Evolutionary conservation across 2,888 invertebrate genomes (phyloP), one percentile per base, ranked within the genome.

Genomic region (Chrysotoxum bicinctum): DNA sequence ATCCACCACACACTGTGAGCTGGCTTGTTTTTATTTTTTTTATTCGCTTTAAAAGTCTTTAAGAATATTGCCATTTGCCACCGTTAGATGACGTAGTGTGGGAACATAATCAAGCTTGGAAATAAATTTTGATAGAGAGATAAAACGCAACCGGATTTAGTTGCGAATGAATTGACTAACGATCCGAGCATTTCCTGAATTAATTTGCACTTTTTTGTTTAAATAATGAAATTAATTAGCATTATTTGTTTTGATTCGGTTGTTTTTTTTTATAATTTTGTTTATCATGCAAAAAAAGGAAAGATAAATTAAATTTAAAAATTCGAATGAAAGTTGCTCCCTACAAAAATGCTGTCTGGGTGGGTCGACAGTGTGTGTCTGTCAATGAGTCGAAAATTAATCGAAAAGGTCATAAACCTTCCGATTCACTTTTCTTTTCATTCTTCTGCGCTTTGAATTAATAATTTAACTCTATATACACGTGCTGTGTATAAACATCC

Each of bases 401-500:
- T 74, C 21, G 35, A 45, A 48, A 66, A 66, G 66, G 64, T 66
- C 75, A 66, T 66, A 75, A 30, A 66, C 66, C 75, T 52, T 45
- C 7, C 14, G 26, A n/a, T 45, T 10, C 37, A 37, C 14, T 50
- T 26, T 37, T 19, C n/a, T 32, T 0, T 16, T 14, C 23, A n/a
- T n/a, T n/a, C 2, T 43, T 54, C 12, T 45, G 45, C 58, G 70
- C 19, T 32, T 75, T 23, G 52, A 66, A 66, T 66, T 66, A 35
- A 23, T 45, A 75, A 75, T 56, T 48, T 48, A 66, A 66, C 45
- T 64, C 64, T 8, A 10, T n/a, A 74, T 45, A 40, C 64, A 74
- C 74, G 74, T 52, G 66, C 74, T 66, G 16, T 32, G 5, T 52
- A 66, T 64, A 66, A 66, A 75, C 75, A 75, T 75, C 64, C 75